Evolutionary conservation across 2,113 vertebrate species (phyloP).

Genomic region (Hypanus sabinus): DNA sequence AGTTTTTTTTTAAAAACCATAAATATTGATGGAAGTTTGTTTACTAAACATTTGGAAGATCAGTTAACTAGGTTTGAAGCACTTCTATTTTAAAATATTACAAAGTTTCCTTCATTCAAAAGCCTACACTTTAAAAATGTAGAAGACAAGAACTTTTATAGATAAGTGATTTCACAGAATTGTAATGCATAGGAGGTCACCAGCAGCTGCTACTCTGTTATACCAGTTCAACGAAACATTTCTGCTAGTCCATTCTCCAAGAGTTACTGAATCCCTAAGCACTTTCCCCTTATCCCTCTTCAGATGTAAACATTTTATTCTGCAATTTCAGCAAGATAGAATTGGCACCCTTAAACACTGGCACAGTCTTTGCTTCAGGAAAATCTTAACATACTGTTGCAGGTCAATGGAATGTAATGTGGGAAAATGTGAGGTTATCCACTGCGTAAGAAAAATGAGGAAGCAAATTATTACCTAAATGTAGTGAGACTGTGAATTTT

Average conservation of each 20-base stretch:
- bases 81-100: not conserved
- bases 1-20: not conserved
- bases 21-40: not conserved
- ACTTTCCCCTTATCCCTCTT: not conserved
- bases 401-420: too few species aligned
- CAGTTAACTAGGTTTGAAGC: not conserved
- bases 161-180: too few species aligned
- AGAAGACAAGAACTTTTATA: not conserved
- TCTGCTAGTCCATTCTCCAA: too few species aligned
- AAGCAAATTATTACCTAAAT: too few species aligned
- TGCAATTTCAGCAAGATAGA: not conserved
- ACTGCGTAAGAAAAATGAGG: too few species aligned
- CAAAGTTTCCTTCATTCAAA: not conserved
- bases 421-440: too few species aligned
- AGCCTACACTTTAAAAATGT: not conserved
- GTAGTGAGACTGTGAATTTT: too few species aligned
- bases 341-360: not conserved
- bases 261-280: not conserved
- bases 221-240: too few species aligned
- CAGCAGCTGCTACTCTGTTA: too few species aligned
- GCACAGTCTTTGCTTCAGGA: not conserved
- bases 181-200: too few species aligned
- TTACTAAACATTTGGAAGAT: not conserved
- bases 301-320: not conserved
- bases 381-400: not conserved